A percentile compares a stretch with the other conserved stretches of the same genome.
Evolutionary conservation across 1,140 invertebrate genomes (phyloP).

Genomic region (Chionoecetes opilio): DNA sequence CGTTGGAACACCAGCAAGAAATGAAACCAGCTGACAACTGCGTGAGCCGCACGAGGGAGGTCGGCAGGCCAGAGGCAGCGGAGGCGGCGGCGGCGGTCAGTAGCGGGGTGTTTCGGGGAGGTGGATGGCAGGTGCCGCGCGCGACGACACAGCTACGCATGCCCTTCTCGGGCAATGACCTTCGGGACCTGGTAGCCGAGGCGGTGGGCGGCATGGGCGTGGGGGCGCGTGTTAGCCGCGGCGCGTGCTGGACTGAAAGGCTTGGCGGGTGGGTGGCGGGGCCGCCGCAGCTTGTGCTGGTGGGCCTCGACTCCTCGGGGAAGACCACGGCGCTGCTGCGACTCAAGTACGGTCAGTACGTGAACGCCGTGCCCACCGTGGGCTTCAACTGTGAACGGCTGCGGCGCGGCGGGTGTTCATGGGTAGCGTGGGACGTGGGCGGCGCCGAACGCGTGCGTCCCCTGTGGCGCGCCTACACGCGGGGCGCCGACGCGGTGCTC

Average conservation of each 20-base stretch:
- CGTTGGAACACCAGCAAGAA: not conserved
- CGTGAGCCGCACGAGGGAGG: not conserved
- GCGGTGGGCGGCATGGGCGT: constrained; percentile 32
- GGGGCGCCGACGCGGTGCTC: constrained; percentile 96
- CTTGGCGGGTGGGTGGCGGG: constrained; percentile 57
- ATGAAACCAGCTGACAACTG: not conserved
- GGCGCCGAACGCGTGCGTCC: constrained; percentile 97
- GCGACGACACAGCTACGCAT: not conserved
- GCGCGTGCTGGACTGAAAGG: constrained; percentile 22
- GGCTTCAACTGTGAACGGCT: constrained; percentile 99
- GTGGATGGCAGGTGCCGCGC: not conserved
- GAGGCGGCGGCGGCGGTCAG: not conserved
- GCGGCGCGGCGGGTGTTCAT: constrained; percentile 90
- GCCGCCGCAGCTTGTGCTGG: constrained; percentile 93
- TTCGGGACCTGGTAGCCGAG: not conserved
- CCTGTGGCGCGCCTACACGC: constrained; percentile 95
- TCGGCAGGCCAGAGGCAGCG: not conserved
- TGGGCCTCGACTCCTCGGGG: constrained; percentile 98
- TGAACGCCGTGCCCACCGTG: constrained; percentile 98
- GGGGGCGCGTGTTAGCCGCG: constrained; percentile 35
- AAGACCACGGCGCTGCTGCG: constrained; percentile 99
- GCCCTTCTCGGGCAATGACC: not conserved
- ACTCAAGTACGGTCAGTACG: constrained; percentile 98
- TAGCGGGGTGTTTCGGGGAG: not conserved
- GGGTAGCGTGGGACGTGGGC: constrained; percentile 96